Evolutionary conservation across 2,113 vertebrate species (phyloP), one percentile per base, ranked within the genome.

Genomic region (Triplophysa dalaica): DNA sequence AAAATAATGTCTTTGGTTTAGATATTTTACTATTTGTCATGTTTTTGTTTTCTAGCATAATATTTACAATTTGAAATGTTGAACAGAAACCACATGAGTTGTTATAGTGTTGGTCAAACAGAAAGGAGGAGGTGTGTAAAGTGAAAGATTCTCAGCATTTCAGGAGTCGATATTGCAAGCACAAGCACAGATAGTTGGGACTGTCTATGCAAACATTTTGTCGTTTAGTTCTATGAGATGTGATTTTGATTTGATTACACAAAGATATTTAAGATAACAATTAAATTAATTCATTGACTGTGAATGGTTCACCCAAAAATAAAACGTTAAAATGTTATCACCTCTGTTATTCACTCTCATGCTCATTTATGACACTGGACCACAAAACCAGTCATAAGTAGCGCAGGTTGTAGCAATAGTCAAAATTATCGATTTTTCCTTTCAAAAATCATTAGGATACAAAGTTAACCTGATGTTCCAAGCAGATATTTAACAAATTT

Each of bases 11-110:
- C 64, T 79, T 88, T 82, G 64, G 75, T 87, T 92, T 88, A 86
- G 52, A 87, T 69, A 84, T 90, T 88, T 90, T 83, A 50, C 26
- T 26, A 79, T 77, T 65, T 78, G 84, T 87, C 19, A 41, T 56
- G 52, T 73, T 76, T 70, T 73, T 67, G 43, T n/a, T 67, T 77
- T 79, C 52, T 76, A 29, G 38, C 60, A 85, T 77, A 87, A 82
- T 92, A 92, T 93, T 91, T 92, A 92, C 91, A 92, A 87, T 87
- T 91, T 84, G n/a, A 89, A 87, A 86, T 43, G 43, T 58, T 76
- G 81, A 48, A 70, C 54, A 74, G 79, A 54, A 82, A 65, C 81
- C 65, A 81, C 60, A 26, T 77, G 73, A 73, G 48, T 69, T 79
- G 65, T 64, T 61, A 85, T 85, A 61, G 56, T 85, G 82, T 83